These are phyloP conservation scores for Struthidea cinerea DNA, from an alignment of 2,113 vertebrate genomes.

Conservation along the genomic window DNA sequence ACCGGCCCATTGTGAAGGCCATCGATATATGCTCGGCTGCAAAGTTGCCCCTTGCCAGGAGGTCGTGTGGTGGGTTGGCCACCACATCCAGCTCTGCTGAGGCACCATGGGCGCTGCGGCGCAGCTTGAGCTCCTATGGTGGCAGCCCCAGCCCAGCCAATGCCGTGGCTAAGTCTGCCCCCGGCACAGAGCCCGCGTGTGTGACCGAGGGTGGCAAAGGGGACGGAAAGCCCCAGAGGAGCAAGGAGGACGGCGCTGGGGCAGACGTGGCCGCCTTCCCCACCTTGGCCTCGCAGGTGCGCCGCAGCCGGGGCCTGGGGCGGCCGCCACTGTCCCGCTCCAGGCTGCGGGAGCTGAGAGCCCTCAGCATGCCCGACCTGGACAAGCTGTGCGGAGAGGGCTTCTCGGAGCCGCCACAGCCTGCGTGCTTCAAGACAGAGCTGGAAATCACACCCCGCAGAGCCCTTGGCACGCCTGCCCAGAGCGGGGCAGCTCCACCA, in stretches of 20 bases:
- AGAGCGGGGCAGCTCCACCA: fast-evolving
- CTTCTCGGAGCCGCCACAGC: slow-evolving; percentile 20
- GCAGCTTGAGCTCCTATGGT: slow-evolving; percentile 80
- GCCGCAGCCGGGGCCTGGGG: slow-evolving; percentile 67
- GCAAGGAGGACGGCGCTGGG: fast-evolving
- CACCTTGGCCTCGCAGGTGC: slow-evolving; percentile 12
- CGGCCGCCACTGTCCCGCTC: slow-evolving; percentile 69
- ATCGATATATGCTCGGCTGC: slow-evolving; percentile 72
- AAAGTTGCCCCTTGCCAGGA: slow-evolving; percentile 75
- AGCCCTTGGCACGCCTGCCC: not conserved
- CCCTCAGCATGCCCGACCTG: slow-evolving; percentile 91
- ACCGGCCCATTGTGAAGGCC: slow-evolving; percentile 74
- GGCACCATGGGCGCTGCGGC: slow-evolving; percentile 42
- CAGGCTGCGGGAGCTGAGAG: slow-evolving; percentile 83
- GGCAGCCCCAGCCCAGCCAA: slow-evolving; percentile 52
- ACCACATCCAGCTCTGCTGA: slow-evolving; percentile 35
- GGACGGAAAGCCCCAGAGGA: not conserved
- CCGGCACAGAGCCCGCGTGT: not conserved
- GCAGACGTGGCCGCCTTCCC: not conserved
- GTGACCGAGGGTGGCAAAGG: not conserved
- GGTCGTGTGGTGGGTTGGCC: slow-evolving; percentile 73
- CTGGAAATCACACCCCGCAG: slow-evolving; percentile 64
- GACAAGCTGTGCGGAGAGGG: slow-evolving; percentile 84
- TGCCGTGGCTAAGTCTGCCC: slow-evolving; percentile 27
- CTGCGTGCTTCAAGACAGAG: slow-evolving; percentile 70